Conservation (phyloP, 2,888 invertebrate genomes). For the Globia sparganii region DNA sequence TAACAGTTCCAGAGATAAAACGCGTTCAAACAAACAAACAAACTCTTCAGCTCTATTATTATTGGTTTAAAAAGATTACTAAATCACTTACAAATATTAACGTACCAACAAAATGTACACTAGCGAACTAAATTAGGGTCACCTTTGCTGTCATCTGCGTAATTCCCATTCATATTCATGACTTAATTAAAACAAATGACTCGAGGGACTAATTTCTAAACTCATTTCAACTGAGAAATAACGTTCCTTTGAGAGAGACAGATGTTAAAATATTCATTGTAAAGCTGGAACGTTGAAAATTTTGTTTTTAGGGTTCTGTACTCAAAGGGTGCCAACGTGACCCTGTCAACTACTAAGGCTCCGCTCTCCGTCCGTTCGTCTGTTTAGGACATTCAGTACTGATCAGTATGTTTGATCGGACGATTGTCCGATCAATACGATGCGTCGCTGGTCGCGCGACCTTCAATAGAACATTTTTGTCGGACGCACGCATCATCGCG, state of each 20-base stretch:
- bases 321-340: neutral
- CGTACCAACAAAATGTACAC: constrained; percentile 63
- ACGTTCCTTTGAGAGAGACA: constrained; percentile 72
- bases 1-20: neutral
- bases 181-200: constrained; percentile 84
- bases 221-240: constrained; percentile 78
- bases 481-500: too few species aligned
- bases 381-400: neutral
- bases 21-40: neutral
- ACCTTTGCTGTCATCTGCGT: constrained; percentile 76
- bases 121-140: constrained; percentile 71
- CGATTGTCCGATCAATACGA: too few species aligned
- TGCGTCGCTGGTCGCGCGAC: too few species aligned
- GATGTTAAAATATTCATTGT: constrained; percentile 70
- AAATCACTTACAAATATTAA: constrained; percentile 64
- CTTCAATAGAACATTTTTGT: too few species aligned
- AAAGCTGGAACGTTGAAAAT: constrained; percentile 54
- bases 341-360: too few species aligned
- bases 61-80: constrained; percentile 10
- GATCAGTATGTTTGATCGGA: too few species aligned
- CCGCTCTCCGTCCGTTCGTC: neutral
- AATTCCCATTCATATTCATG: constrained; percentile 81
- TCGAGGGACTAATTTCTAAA: constrained; percentile 82
- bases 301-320: constrained; percentile 25
- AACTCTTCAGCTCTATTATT: neutral